phyloP scores from a whole-genome alignment of 2,797 vertebrate species.

The Hippopotamyrus pictus region DNA sequence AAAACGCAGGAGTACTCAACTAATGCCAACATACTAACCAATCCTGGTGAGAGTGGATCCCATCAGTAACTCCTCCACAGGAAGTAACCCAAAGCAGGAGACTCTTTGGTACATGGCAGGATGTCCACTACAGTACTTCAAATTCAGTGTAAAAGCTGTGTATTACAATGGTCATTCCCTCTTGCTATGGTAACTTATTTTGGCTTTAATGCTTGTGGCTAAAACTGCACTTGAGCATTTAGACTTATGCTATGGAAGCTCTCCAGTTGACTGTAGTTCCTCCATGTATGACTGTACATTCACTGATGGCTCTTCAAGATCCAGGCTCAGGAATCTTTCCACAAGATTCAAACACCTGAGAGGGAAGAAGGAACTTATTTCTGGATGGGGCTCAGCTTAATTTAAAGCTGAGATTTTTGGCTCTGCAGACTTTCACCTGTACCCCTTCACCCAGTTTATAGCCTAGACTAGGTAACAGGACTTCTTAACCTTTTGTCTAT shows the following conservation, averaged over 20 bases:
- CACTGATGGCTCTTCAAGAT: constrained; percentile 72
- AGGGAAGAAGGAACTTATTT: background rate
- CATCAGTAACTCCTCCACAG: background rate
- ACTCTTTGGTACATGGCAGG: background rate
- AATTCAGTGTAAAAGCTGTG: background rate
- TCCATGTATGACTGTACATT: constrained; percentile 76
- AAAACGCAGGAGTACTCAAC: background rate
- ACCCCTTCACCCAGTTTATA: background rate
- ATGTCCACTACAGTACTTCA: background rate
- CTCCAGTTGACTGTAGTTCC: constrained; percentile 66
- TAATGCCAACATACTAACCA: background rate
- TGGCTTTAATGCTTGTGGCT: background rate
- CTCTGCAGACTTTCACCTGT: background rate
- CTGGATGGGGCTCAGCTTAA: background rate
- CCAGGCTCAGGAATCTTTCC: constrained; percentile 74
- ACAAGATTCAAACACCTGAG: constrained; percentile 72
- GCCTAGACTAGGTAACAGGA: background rate
- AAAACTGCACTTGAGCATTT: background rate
- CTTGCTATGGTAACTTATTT: background rate
- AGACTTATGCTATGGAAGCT: constrained; percentile 19
- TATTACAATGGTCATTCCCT: background rate
- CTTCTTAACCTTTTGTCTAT: background rate
- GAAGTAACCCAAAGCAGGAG: no score
- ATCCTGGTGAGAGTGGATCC: background rate
- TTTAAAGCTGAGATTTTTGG: no score